Base-by-base conservation (phyloP, 2,888 invertebrate species). In the Drosophila austrosaltans region DNA sequence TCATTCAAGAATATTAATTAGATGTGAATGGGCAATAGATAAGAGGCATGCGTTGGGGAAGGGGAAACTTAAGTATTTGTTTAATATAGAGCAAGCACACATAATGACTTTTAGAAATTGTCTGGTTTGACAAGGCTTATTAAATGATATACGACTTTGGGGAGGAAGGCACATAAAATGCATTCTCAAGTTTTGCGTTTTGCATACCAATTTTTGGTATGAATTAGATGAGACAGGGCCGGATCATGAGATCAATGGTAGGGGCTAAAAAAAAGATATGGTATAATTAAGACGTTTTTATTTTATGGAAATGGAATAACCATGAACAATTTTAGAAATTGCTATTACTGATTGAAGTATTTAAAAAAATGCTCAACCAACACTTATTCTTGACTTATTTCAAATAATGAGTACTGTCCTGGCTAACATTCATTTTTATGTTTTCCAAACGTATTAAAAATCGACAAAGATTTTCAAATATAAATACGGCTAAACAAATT, bases 61-160 rank as follows among this genome's bases (percentile, higher is more conserved):
- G 53, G 68, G 1, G 58, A 62, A 28, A 28, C 53, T 32, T 68
- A 56, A 53, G 64, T 57, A 76, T 69, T 77, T 81, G 86, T 75
- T 73, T 69, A 83, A 82, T 83, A 66, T 82, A 73, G 86, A 82
- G 83, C 82, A 82, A 62, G 62, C 75, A 59, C 67, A 53, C 48
- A 72, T 86, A 86, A 83, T 81, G 82, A 82, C 81, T 82, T 86
- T 86, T 86, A 82, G 83, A 76, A 82, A 75, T 48, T 78, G 81
- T 57, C 83, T 77, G 64, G 64, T 67, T 64, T 65, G 77, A 54
- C 60, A 62, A 36, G 30, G 78, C 69, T 63, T 75, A 77, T 59
- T 65, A 66, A 67, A 72, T 86, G 82, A 82, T 57, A 78, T 71
- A 82, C 67, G 69, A 53, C 63, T 59, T 28, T 44, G 66, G 68